These are phyloP conservation scores for Adoxophyes honmai DNA, from an alignment of 1,140 invertebrate genomes.

Conservation along the genomic window DNA sequence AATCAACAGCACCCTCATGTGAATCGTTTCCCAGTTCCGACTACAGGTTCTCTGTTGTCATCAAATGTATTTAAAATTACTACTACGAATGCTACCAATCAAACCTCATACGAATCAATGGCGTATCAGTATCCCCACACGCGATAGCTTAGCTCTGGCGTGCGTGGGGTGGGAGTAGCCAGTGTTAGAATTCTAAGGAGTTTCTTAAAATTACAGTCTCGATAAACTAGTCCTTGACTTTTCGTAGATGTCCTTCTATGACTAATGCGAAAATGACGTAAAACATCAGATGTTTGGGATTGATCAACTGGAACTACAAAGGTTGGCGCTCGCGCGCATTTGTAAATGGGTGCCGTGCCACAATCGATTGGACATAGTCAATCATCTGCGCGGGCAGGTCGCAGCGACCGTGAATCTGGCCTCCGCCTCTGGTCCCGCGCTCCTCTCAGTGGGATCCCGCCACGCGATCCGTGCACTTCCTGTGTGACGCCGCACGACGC, in stretches of 20 bases:
- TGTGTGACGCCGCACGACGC: conserved; percentile 18
- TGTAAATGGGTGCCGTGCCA: conserved; percentile 54
- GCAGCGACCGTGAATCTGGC: conserved; percentile 66
- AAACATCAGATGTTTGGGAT: conserved; percentile 1
- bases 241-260: too few species aligned
- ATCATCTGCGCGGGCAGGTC: conserved; percentile 64
- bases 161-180: too few species aligned
- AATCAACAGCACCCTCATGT: conserved; percentile 29
- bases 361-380: conserved; percentile 73
- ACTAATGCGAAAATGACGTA: conserved; percentile 30
- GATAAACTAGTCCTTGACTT: too few species aligned
- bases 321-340: conserved; percentile 36
- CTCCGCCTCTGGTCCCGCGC: conserved; percentile 33
- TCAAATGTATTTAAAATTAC: too few species aligned
- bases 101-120: too few species aligned
- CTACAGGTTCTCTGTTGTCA: neutral
- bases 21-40: neutral
- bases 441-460: conserved; percentile 52
- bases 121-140: too few species aligned
- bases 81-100: too few species aligned
- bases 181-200: too few species aligned
- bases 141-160: too few species aligned
- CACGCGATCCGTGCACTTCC: conserved; percentile 56
- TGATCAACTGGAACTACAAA: conserved; percentile 24
- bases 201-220: too few species aligned